Conservation (phyloP, 2,888 invertebrate species). For the Busseola fusca region DNA sequence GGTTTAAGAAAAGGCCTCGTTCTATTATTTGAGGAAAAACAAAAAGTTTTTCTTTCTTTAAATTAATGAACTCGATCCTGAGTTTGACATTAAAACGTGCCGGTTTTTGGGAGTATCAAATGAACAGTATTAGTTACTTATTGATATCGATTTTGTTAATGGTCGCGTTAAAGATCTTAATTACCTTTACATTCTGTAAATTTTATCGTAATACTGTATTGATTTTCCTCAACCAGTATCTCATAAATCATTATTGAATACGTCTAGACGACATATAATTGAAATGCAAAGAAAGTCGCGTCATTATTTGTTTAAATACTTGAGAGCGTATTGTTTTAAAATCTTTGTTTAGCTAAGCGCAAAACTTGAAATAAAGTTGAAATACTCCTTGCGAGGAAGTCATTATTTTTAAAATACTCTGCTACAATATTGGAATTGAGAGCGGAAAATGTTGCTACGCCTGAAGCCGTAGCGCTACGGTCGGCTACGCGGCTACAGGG, state of each 20-base stretch:
- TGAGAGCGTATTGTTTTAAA: conserved; percentile 17
- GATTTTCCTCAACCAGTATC: conserved; percentile 14
- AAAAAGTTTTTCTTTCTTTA: conserved; percentile 63
- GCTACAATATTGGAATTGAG: conserved; percentile 46
- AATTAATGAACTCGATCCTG: conserved; percentile 69
- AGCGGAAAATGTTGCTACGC: conserved; percentile 43
- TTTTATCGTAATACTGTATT: neutral
- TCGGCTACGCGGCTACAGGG: conserved; percentile 23
- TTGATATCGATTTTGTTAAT: conserved; percentile 28
- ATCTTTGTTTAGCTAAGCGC: conserved; percentile 28
- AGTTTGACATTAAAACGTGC: conserved; percentile 64
- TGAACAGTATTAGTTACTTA: conserved; percentile 52
- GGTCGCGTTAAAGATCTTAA: conserved; percentile 14
- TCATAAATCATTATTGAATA: conserved; percentile 41
- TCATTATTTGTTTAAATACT: conserved; percentile 33
- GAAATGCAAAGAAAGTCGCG: conserved; percentile 6
- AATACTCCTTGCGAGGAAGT: conserved; percentile 54
- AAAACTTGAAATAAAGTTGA: conserved; percentile 36
- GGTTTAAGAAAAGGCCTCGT: conserved; percentile 56
- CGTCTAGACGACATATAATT: conserved; percentile 46
- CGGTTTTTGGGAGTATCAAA: conserved; percentile 46
- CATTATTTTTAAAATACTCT: conserved; percentile 59
- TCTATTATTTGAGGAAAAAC: conserved; percentile 65
- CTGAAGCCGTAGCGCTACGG: conserved; percentile 41
- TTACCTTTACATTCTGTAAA: conserved; percentile 12